phyloP scores from a whole-genome alignment of 2,888 invertebrate genomes.

The Lucinisca nassula region DNA sequence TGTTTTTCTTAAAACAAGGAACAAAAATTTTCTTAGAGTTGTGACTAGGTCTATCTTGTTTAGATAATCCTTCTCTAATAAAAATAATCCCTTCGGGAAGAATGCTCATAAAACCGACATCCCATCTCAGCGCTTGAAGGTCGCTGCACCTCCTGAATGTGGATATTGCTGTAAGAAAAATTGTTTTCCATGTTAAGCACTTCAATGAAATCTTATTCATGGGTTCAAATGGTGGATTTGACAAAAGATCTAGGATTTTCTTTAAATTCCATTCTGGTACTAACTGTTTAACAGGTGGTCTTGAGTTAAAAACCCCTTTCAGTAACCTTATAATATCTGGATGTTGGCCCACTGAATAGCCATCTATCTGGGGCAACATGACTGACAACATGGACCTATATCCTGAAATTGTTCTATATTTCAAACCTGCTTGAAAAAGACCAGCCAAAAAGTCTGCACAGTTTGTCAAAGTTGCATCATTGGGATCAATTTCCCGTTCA shows the following conservation, averaged over 20 bases:
- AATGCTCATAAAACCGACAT: not conserved
- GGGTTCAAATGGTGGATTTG: conserved; percentile 25
- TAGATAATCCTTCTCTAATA: not conserved
- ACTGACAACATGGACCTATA: conserved; percentile 42
- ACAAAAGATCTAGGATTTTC: conserved; percentile 16
- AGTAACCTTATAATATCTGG: conserved; percentile 19
- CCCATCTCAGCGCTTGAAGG: not conserved
- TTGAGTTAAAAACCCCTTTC: too few species aligned
- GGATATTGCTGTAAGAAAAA: too few species aligned
- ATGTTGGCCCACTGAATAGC: conserved; percentile 18
- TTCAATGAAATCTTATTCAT: not conserved
- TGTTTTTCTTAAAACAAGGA: too few species aligned
- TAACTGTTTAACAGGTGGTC: conserved; percentile 31
- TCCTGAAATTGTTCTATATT: conserved; percentile 7
- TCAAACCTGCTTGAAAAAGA: conserved; percentile 19
- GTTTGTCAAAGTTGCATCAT: conserved; percentile 46
- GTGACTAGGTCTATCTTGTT: too few species aligned
- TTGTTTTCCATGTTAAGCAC: too few species aligned
- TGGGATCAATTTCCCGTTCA: conserved; percentile 52
- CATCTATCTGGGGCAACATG: conserved; percentile 18
- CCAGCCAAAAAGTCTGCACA: conserved; percentile 42
- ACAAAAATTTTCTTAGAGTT: too few species aligned
- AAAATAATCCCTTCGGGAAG: not conserved
- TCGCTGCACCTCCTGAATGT: not conserved
- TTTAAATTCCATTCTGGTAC: conserved; percentile 41